Base-by-base conservation (phyloP, 2,113 vertebrate genomes). In the Brachyhypopomus occidentalis region DNA sequence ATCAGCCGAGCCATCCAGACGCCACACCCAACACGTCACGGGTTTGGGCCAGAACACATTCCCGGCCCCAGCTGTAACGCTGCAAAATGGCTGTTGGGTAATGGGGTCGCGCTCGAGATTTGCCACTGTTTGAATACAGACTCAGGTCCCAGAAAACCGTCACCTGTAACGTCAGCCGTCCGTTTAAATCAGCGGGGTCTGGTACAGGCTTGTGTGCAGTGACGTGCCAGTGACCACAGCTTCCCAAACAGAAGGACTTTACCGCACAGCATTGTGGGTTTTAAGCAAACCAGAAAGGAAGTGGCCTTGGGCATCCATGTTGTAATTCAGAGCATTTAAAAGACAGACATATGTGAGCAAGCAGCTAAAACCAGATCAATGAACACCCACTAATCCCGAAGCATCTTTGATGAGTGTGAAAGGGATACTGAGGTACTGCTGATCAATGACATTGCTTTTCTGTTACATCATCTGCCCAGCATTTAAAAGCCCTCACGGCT, bases 381-480 rank as follows among this genome's bases (percentile, higher is more conserved):
- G 76, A 75, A 66, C 56, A 75, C 62, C 64, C 34, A 17, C 78
- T 80, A 81, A 84, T 81, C 70, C 59, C 48, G n/a, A 60, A 67
- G 11, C 71, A 79, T 58, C 52, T 75, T 75, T 82, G 71, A 75
- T 59, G 56, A 62, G 41, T 71, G 76, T 82, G 63, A 72, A 81
- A 73, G 66, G 62, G 63, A 75, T 82, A 69, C 71, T 17, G 59
- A 75, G 80, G 76, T 74, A 59, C 76, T 64, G 27, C 25, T 25
- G 56, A 84, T 84, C 83, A 63, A 82, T 82, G 48, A 9, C 62
- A 45, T 81, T 81, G 63, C 34, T 71, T 75, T 85, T 66, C 71
- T 23, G 11, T 77, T 81, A 81, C 79, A 81, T 81, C 79, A 75
- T 59, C 62, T 59, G 52, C 27, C 70, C 27, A 58, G 36, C 25